phyloP scores from a whole-genome alignment of 2,888 invertebrate species.

The Xanthia togata region DNA sequence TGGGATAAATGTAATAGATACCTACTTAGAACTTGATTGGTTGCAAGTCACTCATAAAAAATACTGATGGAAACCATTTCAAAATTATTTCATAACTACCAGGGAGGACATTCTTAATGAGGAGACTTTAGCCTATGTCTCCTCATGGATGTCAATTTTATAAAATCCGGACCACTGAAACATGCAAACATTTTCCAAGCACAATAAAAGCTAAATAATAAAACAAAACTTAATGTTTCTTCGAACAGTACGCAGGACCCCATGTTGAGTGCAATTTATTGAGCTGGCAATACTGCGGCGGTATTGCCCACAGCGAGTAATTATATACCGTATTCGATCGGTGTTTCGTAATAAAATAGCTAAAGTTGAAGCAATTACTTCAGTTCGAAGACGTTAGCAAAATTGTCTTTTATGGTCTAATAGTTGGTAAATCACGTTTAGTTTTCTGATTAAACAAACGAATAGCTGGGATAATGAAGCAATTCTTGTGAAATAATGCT shows the following conservation, averaged over 20 bases:
- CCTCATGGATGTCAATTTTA: no score
- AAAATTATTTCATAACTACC: no score
- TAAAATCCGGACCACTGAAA: constrained; percentile 16
- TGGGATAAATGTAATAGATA: background rate
- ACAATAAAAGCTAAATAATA: constrained; percentile 19
- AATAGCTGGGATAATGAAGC: background rate
- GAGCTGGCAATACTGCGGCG: constrained; percentile 35
- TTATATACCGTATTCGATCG: constrained; percentile 48
- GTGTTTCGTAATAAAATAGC: constrained; percentile 52
- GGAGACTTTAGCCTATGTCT: no score
- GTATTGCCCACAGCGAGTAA: constrained; percentile 57
- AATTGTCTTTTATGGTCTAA: constrained; percentile 25
- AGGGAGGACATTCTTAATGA: no score
- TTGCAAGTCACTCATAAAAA: no score
- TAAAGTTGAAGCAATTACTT: constrained; percentile 34
- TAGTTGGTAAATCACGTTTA: constrained; percentile 5
- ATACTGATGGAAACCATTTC: no score
- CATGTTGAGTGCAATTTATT: constrained; percentile 64
- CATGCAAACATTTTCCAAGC: constrained; percentile 12
- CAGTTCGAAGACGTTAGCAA: constrained; percentile 12
- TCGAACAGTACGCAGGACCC: constrained; percentile 51
- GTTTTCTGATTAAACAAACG: background rate
- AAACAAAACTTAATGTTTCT: constrained; percentile 45
- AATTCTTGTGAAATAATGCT: background rate
- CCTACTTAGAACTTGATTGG: no score